A percentile compares a stretch with the other conserved stretches of the same genome.
Conservation (phyloP, 2,113 vertebrate species). For the Gulo gulo region DNA sequence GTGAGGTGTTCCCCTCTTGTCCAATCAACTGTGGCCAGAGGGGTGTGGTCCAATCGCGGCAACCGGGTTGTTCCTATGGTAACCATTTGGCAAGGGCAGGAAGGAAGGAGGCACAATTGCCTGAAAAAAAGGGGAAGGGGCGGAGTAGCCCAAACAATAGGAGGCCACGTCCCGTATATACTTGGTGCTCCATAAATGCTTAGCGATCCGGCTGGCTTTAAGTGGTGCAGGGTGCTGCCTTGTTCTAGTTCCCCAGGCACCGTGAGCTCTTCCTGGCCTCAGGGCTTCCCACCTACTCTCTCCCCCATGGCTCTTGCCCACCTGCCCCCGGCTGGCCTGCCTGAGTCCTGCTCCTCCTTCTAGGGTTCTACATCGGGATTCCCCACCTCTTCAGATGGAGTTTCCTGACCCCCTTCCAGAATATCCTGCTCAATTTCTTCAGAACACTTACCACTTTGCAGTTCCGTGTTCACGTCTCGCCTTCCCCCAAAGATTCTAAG, state of each 20-base stretch:
- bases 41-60: slow-evolving; percentile 31
- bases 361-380: not conserved
- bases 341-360: not conserved
- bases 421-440: not conserved
- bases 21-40: slow-evolving; percentile 53
- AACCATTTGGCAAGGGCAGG: not conserved
- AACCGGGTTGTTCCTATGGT: slow-evolving; percentile 37
- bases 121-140: not conserved
- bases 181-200: not conserved
- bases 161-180: not conserved
- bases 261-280: not conserved
- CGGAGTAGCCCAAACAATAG: not conserved
- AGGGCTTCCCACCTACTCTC: accelerated
- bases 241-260: not conserved
- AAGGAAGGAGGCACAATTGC: not conserved
- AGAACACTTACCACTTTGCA: not conserved
- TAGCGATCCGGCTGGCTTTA: not conserved
- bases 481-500: not conserved
- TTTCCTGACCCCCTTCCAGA: not conserved
- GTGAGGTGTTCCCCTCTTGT: slow-evolving; percentile 52
- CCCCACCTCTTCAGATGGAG: not conserved
- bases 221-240: not conserved
- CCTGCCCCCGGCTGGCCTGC: too few relatives aligned
- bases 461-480: not conserved
- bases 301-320: not conserved